phyloP scores from a whole-genome alignment of 2,888 invertebrate genomes.

The Diarsia mendica region DNA sequence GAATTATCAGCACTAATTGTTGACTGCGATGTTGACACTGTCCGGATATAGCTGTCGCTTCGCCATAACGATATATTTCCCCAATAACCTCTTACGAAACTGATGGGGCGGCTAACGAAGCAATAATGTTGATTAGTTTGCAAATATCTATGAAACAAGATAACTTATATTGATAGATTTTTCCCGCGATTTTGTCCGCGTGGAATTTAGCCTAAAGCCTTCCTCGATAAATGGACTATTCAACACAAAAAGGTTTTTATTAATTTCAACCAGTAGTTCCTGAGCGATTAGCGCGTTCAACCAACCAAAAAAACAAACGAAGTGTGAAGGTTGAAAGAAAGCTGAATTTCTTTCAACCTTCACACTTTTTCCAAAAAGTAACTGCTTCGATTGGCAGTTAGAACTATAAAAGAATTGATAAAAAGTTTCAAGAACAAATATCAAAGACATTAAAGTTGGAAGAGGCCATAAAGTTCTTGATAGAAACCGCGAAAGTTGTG shows the following conservation, averaged over 20 bases:
- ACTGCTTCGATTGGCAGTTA: conserved; percentile 17
- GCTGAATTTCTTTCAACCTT: not conserved
- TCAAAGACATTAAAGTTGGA: conserved; percentile 40
- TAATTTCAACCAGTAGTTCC: too few species aligned
- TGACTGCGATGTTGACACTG: conserved; percentile 24
- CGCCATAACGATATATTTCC: conserved; percentile 11
- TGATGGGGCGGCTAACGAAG: conserved; percentile 1
- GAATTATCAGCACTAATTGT: conserved; percentile 17
- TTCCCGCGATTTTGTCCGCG: too few species aligned
- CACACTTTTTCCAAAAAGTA: conserved; percentile 4
- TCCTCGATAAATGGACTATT: too few species aligned
- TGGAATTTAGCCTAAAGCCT: too few species aligned
- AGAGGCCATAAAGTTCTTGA: conserved; percentile 42
- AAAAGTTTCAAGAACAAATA: conserved; percentile 53
- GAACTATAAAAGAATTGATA: conserved; percentile 42
- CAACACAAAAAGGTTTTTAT: too few species aligned
- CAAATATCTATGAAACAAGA: not conserved
- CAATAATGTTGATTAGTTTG: not conserved
- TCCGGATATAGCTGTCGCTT: conserved; percentile 26
- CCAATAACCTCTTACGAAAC: conserved; percentile 25
- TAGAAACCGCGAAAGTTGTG: conserved; percentile 49
- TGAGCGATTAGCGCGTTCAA: too few species aligned
- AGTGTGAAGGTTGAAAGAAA: too few species aligned
- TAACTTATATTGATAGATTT: not conserved
- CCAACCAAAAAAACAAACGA: too few species aligned